phyloP scores from a whole-genome alignment of 2,113 vertebrate species.

The Serilophus lunatus region DNA sequence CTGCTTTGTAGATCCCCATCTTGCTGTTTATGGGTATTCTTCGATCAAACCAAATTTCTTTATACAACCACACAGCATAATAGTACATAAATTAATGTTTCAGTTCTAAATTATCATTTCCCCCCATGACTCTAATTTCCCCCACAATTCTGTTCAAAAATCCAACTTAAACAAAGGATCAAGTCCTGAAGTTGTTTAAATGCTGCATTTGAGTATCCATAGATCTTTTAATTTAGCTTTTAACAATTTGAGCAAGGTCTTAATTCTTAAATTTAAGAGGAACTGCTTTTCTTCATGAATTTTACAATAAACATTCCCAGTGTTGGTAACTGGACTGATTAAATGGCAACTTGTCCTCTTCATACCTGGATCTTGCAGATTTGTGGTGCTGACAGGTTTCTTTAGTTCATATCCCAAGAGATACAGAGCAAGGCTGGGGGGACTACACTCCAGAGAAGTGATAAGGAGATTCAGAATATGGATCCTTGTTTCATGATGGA shows the following conservation, averaged over 20 bases:
- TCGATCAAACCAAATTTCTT: background rate
- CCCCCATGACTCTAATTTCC: background rate
- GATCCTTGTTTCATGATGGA: constrained; percentile 91
- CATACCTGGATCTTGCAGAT: constrained; percentile 93
- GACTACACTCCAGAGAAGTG: constrained; percentile 90
- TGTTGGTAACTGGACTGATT: background rate
- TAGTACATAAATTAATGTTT: background rate
- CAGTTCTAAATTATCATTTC: background rate
- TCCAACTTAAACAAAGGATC: background rate
- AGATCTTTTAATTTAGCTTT: background rate
- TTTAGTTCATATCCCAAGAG: constrained; percentile 93
- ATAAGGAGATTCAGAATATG: constrained; percentile 97
- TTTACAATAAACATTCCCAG: background rate
- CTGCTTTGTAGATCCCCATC: background rate
- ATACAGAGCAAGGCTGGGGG: constrained; percentile 91
- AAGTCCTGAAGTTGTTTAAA: background rate
- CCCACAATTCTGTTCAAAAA: background rate
- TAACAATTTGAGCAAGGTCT: background rate
- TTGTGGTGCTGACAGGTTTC: constrained; percentile 92
- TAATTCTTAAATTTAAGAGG: background rate
- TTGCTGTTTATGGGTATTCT: background rate
- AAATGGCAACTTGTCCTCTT: background rate
- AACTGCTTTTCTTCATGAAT: background rate
- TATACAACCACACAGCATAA: background rate
- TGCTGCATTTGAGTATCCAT: background rate